Evolutionary conservation across 1,140 invertebrate genomes (phyloP).

Genomic region (Plutomurus gul): DNA sequence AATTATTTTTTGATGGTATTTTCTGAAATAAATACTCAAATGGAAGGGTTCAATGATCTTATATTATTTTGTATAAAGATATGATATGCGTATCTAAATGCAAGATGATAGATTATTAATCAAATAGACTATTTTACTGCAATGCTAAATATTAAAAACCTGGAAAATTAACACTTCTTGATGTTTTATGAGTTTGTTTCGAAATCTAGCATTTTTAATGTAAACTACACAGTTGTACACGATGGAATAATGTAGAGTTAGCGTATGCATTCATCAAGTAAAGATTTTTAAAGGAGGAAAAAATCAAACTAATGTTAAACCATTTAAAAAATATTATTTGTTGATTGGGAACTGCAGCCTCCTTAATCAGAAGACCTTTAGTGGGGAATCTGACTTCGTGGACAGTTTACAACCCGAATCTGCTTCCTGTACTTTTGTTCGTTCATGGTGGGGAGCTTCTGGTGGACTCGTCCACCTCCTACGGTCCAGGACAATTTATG

Average conservation of each 20-base stretch:
- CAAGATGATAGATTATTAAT: no score
- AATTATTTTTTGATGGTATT: no score
- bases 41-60: no score
- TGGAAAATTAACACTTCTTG: no score
- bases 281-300: background rate
- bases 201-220: no score
- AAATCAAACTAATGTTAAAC: background rate
- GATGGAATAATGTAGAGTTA: background rate
- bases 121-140: no score
- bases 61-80: no score
- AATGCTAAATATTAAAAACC: no score
- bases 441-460: constrained; percentile 54
- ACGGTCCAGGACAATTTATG: constrained; percentile 54
- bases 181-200: no score
- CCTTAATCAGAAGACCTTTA: background rate
- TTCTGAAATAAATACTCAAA: no score
- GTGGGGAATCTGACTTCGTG: constrained; percentile 22
- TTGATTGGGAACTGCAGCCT: background rate
- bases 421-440: constrained; percentile 49
- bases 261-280: background rate
- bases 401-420: constrained; percentile 38
- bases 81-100: no score
- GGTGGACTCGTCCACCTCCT: constrained; percentile 36
- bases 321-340: background rate
- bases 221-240: background rate